A percentile compares a stretch with the other conserved stretches of the same genome.
Conservation (phyloP, 1,140 invertebrate genomes). For the Penaeus japonicus region DNA sequence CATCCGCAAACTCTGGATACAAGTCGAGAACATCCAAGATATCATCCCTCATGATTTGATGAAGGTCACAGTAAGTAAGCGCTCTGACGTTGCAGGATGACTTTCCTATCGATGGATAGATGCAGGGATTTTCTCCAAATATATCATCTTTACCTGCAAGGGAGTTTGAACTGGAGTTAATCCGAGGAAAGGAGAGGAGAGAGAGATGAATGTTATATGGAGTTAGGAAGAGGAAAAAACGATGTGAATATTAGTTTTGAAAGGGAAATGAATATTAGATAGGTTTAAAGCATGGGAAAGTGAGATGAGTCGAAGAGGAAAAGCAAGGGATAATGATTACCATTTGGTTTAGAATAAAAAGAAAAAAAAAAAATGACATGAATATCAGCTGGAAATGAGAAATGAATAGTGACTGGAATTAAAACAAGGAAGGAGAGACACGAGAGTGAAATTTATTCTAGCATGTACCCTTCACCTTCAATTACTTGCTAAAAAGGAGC, state of each 20-base stretch:
- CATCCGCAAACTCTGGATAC: slow-evolving; percentile 95
- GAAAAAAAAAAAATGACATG: too few species aligned
- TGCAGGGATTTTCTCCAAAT: slow-evolving; percentile 97
- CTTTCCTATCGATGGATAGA: slow-evolving; percentile 91
- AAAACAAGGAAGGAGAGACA: neutral
- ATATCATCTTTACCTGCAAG: slow-evolving; percentile 93
- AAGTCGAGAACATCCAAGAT: slow-evolving; percentile 95
- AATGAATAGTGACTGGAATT: neutral
- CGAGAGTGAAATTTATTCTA: neutral
- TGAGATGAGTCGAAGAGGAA: too few species aligned
- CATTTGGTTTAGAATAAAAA: too few species aligned
- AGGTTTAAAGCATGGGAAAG: neutral
- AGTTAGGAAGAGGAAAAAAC: too few species aligned
- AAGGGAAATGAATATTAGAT: neutral
- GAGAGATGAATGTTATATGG: neutral
- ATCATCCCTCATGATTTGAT: slow-evolving; percentile 96
- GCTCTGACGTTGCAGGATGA: slow-evolving; percentile 97
- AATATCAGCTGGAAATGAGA: neutral
- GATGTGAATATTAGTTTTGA: neutral
- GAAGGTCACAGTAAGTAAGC: slow-evolving; percentile 98
- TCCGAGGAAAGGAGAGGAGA: neutral
- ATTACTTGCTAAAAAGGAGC: too few species aligned
- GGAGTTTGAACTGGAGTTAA: neutral
- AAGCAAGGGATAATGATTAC: too few species aligned
- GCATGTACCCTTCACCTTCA: neutral